Base-by-base conservation (phyloP, 2,797 vertebrate species). In the Buphagus erythrorhynchus region DNA sequence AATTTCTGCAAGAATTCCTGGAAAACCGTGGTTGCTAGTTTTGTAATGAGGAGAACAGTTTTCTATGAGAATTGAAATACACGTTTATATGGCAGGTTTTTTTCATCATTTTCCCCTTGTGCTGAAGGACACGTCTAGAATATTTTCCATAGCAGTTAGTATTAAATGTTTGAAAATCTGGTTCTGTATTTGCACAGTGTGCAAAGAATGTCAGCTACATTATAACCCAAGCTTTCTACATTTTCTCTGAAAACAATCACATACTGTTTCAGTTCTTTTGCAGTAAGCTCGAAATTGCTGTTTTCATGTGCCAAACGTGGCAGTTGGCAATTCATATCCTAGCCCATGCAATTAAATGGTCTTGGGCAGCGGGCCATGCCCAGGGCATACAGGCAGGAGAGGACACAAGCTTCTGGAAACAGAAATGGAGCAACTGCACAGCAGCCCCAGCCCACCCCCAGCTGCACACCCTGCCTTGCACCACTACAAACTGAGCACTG, bases 291-390 rank as follows among this genome's bases (percentile, higher is more conserved):
- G 2, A 51, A 96, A 93, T 77, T 73, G 48, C 31, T 76, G 33
- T 63, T 95, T 85, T 63, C 36, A 15, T 4, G 48, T 46, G 71
- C 94, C 88, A 91, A 43, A 49, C 8, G 0, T 71, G 78, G 61
- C 81, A 92, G 68, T 82, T 93, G 94, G 52, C 48, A 52, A 59
- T 74, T 88, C 38, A 9, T 16, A 68, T 46, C 46, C 54, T 29
- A 80, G 42, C 42, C 57, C 72, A 21, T 46, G 68, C 46, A 82
- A 77, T 80, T 85, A 85, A 93, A 89, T 38, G 36, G 15, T 80
- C 65, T 86, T 72, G 88, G 94, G 78, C 85, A 83, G 48, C 3
- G 28, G 55, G 51, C 86, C 83, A 90, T 85, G 59, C 55, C 73
- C 52, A 38, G 48, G 21, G 40, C 2, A 0, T 9, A 28, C 16